Evolutionary conservation across 1,140 invertebrate species (phyloP).

Genomic region (Venturia canescens): DNA sequence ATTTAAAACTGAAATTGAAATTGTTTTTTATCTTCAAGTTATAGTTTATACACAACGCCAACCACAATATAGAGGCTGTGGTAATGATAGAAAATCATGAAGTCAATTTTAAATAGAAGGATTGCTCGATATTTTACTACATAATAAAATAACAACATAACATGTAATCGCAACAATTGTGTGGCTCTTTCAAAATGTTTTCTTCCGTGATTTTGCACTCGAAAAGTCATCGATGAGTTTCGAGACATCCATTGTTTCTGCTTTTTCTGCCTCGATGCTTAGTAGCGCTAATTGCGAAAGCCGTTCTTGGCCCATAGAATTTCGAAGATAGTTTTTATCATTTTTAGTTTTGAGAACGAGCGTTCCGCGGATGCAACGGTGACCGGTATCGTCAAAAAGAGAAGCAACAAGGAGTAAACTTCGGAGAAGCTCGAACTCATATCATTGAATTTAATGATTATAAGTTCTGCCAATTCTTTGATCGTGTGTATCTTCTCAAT

Average conservation of each 20-base stretch:
- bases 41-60: no score
- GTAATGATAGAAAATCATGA: slow-evolving; percentile 33
- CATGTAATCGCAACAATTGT: slow-evolving; percentile 33
- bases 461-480: slow-evolving; percentile 38
- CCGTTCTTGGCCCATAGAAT: slow-evolving; percentile 51
- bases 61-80: no score
- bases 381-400: slow-evolving; percentile 55
- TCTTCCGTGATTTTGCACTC: slow-evolving; percentile 25
- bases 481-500: slow-evolving; percentile 25
- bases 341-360: slow-evolving; percentile 56
- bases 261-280: slow-evolving; percentile 34
- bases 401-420: slow-evolving; percentile 36
- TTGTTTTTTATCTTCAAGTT: no score
- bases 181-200: slow-evolving; percentile 20
- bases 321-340: slow-evolving; percentile 57
- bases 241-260: slow-evolving; percentile 27
- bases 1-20: no score
- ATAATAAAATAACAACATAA: no score
- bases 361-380: slow-evolving; percentile 54
- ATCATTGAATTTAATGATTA: slow-evolving; percentile 41
- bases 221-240: slow-evolving; percentile 40
- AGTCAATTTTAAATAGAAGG: slow-evolving; percentile 20
- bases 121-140: neutral
- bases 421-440: slow-evolving; percentile 39
- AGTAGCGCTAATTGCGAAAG: slow-evolving; percentile 38